Percentiles rank a stretch among this genome's conserved stretches.
These are phyloP conservation scores for Andrena camellia DNA, from an alignment of 2,888 invertebrate genomes.

Conservation along the genomic window DNA sequence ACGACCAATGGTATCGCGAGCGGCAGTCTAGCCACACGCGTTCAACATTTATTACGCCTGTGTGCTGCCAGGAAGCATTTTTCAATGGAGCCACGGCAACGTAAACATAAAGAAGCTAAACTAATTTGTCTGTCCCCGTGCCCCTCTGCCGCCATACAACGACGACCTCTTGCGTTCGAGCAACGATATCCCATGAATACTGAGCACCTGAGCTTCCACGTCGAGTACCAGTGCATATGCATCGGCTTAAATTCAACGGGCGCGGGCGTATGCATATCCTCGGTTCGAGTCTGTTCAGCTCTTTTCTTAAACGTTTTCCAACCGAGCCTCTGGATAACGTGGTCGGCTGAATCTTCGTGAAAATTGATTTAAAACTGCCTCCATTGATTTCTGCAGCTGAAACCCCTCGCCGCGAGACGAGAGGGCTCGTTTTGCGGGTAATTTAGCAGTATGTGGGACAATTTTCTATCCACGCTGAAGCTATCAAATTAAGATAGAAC, in stretches of 20 bases:
- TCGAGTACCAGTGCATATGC: conserved; percentile 70
- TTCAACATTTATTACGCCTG: conserved; percentile 4
- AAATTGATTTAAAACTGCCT: conserved; percentile 43
- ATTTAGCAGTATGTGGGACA: not conserved
- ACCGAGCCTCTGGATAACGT: conserved; percentile 4
- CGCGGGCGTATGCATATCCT: conserved; percentile 58
- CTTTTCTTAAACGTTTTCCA: conserved; percentile 57
- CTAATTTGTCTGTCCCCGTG: conserved; percentile 55
- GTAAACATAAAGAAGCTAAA: conserved; percentile 61
- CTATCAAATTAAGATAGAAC: too few relatives aligned
- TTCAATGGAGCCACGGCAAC: conserved; percentile 38
- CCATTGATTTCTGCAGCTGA: not conserved
- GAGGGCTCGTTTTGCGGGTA: not conserved
- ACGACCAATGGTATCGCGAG: not conserved
- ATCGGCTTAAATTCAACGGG: conserved; percentile 64
- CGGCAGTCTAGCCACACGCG: not conserved
- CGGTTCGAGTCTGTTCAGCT: conserved; percentile 9
- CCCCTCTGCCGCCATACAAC: not conserved
- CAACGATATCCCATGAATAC: conserved; percentile 81
- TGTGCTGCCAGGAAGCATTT: not conserved
- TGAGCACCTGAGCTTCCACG: conserved; percentile 68
- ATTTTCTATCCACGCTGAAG: not conserved
- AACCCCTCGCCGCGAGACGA: not conserved
- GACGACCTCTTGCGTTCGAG: conserved; percentile 57
- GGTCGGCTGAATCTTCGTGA: not conserved